These are phyloP conservation scores for Conus ventricosus DNA, from an alignment of 1,140 invertebrate species.

Conservation along the genomic window DNA sequence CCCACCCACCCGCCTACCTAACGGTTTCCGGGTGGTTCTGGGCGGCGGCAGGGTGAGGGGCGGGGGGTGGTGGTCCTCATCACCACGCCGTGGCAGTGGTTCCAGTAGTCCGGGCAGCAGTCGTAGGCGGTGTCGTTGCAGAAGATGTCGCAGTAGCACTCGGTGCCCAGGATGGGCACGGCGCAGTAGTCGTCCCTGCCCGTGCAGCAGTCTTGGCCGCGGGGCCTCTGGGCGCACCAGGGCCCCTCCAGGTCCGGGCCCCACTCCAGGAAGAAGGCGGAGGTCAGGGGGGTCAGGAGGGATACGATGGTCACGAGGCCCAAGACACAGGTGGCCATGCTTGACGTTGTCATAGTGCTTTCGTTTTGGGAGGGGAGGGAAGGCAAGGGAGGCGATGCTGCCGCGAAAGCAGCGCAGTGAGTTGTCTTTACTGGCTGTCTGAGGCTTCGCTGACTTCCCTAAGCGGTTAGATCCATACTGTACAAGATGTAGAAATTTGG, in stretches of 20 bases:
- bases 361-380: no score
- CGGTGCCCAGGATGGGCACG: slow-evolving; percentile 83
- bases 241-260: slow-evolving; percentile 58
- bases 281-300: not conserved
- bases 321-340: not conserved
- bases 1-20: slow-evolving; percentile 35
- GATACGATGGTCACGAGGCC: not conserved
- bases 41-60: slow-evolving; percentile 34
- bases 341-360: not conserved
- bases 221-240: slow-evolving; percentile 56
- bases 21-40: slow-evolving; percentile 29
- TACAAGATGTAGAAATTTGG: no score
- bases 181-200: slow-evolving; percentile 85
- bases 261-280: slow-evolving; percentile 52
- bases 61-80: slow-evolving; percentile 22
- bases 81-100: slow-evolving; percentile 80
- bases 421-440: no score
- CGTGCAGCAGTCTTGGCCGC: slow-evolving; percentile 79
- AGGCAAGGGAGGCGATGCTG: no score
- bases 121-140: slow-evolving; percentile 84
- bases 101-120: slow-evolving; percentile 92
- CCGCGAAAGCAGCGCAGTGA: no score
- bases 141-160: slow-evolving; percentile 96
- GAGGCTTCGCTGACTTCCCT: no score
- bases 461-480: no score